phyloP scores from a whole-genome alignment of 2,797 vertebrate genomes.

The Sciurus vulgaris region DNA sequence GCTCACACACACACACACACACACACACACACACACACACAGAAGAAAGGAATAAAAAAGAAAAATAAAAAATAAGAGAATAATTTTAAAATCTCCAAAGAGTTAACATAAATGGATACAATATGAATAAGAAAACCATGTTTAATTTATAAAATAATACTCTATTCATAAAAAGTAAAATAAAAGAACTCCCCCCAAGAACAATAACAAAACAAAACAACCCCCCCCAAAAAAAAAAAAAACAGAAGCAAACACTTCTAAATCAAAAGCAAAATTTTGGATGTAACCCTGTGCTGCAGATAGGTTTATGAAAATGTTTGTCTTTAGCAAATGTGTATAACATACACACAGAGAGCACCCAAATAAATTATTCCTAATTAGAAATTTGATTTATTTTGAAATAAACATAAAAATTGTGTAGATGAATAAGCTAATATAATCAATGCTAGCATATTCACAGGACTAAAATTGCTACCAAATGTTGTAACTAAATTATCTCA shows the following conservation, averaged over 20 bases:
- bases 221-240: neutral
- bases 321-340: constrained; percentile 15
- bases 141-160: neutral
- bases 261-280: neutral
- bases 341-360: neutral
- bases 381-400: constrained; percentile 23
- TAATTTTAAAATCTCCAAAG: neutral
- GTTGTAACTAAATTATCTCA: neutral
- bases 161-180: too few relatives aligned
- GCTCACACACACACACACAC: too few relatives aligned
- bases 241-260: neutral
- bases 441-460: neutral
- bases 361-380: neutral
- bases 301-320: neutral
- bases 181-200: too few relatives aligned
- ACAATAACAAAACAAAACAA: neutral
- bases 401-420: neutral
- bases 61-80: neutral
- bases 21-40: too few relatives aligned
- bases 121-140: neutral
- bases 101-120: neutral
- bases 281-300: neutral
- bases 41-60: too few relatives aligned
- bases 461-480: constrained; percentile 22
- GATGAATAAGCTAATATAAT: neutral